Base-by-base conservation (phyloP, 2,888 invertebrate species). In the Ormyrus labotus region DNA sequence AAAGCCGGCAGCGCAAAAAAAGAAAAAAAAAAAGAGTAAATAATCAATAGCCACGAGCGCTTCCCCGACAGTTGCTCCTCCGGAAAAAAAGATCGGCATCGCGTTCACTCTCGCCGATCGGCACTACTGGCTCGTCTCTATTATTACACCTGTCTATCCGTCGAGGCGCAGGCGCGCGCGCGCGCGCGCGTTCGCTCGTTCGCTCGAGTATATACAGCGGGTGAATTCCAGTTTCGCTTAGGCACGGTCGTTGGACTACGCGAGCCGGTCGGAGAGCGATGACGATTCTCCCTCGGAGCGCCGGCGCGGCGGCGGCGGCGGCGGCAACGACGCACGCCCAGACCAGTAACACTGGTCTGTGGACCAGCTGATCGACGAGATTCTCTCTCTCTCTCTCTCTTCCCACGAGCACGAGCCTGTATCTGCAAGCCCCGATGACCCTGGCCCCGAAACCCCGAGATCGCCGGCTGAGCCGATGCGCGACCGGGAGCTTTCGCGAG, bases 71-170 rank as follows among this genome's bases (percentile, higher is more conserved):
- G 47, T 7, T 19, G 19, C n/a, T 34, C 64, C 34, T n/a, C 51
- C 61, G 10, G 55, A n/a, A 45, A n/a, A 51, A 45, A 48, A 53
- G 19, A 55, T 9, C 13, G 34, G 55, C 45, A 45, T 34, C 19
- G 53, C 50, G 61, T 50, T 63, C 61, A 67, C 68, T 69, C 74
- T 74, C 69, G 57, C 64, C 63, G 63, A 51, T 74, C 74, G 53
- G 50, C 34, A 6, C 45, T 10, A 0, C 19, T 47, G 63, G 11
- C n/a, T 85, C 85, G 86, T 88, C 85, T 87, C 87, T 88, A 88
- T 89, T 87, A 88, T 89, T 88, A 87, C 87, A 88, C 88, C 86
- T 88, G 88, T 87, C 87, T 85, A 85, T 87, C 85, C 83, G 84
- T 84, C 84, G 83, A 84, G 71, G 82, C 69, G 80, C 34, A 34